phyloP scores from a whole-genome alignment of 2,797 vertebrate species.

The Serranus cabrilla region DNA sequence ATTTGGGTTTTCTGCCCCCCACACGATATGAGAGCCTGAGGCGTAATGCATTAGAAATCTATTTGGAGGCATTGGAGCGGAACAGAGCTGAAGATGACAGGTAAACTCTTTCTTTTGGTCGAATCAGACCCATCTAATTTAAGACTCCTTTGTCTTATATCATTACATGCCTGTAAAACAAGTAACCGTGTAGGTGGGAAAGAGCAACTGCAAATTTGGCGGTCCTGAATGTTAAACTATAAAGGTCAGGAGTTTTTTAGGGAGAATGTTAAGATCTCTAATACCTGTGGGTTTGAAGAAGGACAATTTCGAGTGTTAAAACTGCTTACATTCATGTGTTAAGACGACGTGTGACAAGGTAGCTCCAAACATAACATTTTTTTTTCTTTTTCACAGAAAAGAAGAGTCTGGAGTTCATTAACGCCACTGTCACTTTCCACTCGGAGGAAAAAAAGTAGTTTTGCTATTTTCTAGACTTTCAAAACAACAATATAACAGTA shows the following conservation, averaged over 20 bases:
- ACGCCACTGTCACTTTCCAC: conserved; percentile 43
- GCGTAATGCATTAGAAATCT: conserved; percentile 65
- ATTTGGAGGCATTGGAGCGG: conserved; percentile 46
- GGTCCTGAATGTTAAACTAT: background rate
- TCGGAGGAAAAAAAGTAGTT: background rate
- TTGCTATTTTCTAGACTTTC: conserved; percentile 22
- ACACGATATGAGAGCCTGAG: conserved; percentile 32
- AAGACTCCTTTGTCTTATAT: conserved; percentile 3
- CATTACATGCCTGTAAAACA: conserved; percentile 10
- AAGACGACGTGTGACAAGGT: conserved; percentile 30
- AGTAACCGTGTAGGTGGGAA: background rate
- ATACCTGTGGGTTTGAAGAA: background rate
- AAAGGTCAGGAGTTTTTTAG: conserved; percentile 4
- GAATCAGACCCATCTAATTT: conserved; percentile 30
- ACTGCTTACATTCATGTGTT: conserved; percentile 13
- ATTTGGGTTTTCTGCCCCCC: conserved; percentile 59
- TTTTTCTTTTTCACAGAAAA: conserved; percentile 14
- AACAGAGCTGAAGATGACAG: conserved; percentile 30
- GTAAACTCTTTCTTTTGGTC: conserved; percentile 39
- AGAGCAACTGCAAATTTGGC: background rate
- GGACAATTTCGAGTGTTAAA: background rate
- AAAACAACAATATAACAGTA: background rate
- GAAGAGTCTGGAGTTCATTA: conserved; percentile 21
- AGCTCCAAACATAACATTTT: conserved; percentile 19
- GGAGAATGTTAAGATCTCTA: background rate